phyloP scores from a whole-genome alignment of 1,140 invertebrate species.

The Bombus cullumanus region DNA sequence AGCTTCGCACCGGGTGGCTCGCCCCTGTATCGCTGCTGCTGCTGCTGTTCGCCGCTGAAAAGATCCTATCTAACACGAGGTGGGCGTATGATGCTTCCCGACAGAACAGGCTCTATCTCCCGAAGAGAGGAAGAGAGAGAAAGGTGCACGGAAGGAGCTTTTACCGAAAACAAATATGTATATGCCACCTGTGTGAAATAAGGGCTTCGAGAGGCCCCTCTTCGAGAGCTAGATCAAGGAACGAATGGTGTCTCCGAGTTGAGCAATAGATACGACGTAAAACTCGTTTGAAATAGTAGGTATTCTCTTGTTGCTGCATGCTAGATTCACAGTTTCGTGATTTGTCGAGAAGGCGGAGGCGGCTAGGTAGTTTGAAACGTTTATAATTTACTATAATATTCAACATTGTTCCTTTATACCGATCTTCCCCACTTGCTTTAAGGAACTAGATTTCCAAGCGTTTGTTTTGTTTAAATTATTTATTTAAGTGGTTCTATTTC shows the following conservation, averaged over 20 bases:
- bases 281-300: neutral
- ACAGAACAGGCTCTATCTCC: slow-evolving; percentile 31
- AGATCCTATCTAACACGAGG: slow-evolving; percentile 65
- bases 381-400: too few relatives aligned
- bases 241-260: slow-evolving; percentile 6
- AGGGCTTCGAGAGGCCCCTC: neutral
- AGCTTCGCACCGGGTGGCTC: slow-evolving; percentile 58
- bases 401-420: too few relatives aligned
- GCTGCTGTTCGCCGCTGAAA: slow-evolving; percentile 37
- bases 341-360: neutral
- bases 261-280: neutral
- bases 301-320: neutral
- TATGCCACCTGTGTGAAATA: slow-evolving; percentile 57
- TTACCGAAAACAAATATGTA: slow-evolving; percentile 50
- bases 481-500: too few relatives aligned
- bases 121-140: neutral
- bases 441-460: too few relatives aligned
- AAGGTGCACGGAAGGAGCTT: slow-evolving; percentile 10
- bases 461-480: too few relatives aligned
- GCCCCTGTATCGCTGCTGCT: slow-evolving; percentile 47
- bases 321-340: neutral
- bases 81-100: slow-evolving; percentile 57
- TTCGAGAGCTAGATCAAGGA: slow-evolving; percentile 22
- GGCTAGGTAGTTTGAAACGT: neutral
- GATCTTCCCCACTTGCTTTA: too few relatives aligned